These are phyloP conservation scores for Heterohyrax brucei DNA, from an alignment of 2,797 vertebrate genomes.

Conservation along the genomic window DNA sequence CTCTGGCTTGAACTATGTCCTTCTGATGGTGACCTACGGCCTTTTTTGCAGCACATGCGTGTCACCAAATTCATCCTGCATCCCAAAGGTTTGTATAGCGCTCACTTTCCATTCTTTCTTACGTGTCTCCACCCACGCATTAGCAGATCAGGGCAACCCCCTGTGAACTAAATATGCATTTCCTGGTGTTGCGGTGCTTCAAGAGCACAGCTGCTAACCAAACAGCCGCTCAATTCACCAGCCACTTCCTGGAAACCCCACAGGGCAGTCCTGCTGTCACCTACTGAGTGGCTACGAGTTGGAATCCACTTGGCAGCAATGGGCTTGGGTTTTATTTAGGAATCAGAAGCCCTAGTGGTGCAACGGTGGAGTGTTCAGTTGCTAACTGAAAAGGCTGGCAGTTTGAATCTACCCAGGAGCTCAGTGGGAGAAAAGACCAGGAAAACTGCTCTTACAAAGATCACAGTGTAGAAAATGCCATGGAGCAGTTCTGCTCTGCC, in stretches of 20 bases:
- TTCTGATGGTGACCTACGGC: conserved; percentile 14
- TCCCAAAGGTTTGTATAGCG: not conserved
- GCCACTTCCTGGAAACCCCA: too few relatives aligned
- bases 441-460: too few relatives aligned
- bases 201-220: not conserved
- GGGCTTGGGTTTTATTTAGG: too few relatives aligned
- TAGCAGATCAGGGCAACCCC: not conserved
- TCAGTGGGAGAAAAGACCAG: too few relatives aligned
- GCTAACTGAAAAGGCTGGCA: not conserved
- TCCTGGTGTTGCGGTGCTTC: not conserved
- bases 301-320: too few relatives aligned
- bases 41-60: not conserved
- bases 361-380: not conserved
- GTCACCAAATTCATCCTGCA: not conserved
- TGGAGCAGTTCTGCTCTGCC: too few relatives aligned
- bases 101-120: not conserved
- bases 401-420: too few relatives aligned
- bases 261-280: too few relatives aligned
- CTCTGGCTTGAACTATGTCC: not conserved
- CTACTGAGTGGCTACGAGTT: too few relatives aligned
- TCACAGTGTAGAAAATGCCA: too few relatives aligned
- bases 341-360: not conserved
- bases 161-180: not conserved
- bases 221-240: not conserved
- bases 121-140: not conserved